Evolutionary conservation across 2,888 invertebrate genomes (phyloP).

Genomic region (Parasteatoda lunata): DNA sequence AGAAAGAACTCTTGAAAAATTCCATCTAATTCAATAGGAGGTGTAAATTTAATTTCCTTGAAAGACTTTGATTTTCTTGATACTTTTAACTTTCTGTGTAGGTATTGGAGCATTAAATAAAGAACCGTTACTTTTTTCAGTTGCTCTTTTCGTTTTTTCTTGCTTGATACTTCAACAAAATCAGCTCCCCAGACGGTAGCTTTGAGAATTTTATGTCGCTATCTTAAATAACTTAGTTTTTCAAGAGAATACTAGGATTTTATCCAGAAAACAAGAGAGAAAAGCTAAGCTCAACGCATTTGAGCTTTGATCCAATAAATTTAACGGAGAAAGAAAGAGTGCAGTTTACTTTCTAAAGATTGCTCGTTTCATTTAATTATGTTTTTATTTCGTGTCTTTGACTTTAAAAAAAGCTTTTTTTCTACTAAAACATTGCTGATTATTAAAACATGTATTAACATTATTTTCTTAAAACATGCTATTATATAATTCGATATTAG

Average conservation of each 20-base stretch:
- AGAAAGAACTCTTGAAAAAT: slow-evolving; percentile 14
- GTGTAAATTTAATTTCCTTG: slow-evolving; percentile 63
- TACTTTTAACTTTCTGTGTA: slow-evolving; percentile 48
- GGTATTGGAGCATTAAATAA: slow-evolving; percentile 45
- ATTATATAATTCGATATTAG: too few species aligned
- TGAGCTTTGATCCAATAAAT: slow-evolving; percentile 54
- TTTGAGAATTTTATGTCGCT: slow-evolving; percentile 34
- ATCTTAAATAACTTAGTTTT: slow-evolving; percentile 34
- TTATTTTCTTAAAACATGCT: too few species aligned
- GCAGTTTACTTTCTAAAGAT: too few species aligned
- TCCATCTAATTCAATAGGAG: slow-evolving; percentile 51
- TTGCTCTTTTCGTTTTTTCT: slow-evolving; percentile 1
- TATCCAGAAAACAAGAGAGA: slow-evolving; percentile 27
- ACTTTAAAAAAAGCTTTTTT: too few species aligned
- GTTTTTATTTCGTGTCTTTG: too few species aligned
- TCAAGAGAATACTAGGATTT: slow-evolving; percentile 27
- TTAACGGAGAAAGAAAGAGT: neutral
- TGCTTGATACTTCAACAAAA: slow-evolving; percentile 53
- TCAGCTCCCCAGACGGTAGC: slow-evolving; percentile 19
- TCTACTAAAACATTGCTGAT: too few species aligned
- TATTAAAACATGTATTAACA: too few species aligned
- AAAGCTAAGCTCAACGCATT: slow-evolving; percentile 29
- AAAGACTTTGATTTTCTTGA: slow-evolving; percentile 52
- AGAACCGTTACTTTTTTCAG: slow-evolving; percentile 16
- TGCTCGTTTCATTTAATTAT: too few species aligned